Percentiles rank a stretch among this genome's conserved stretches.
These are phyloP conservation scores for Myiozetetes cayanensis DNA, from an alignment of 2,113 vertebrate genomes.

Conservation along the genomic window DNA sequence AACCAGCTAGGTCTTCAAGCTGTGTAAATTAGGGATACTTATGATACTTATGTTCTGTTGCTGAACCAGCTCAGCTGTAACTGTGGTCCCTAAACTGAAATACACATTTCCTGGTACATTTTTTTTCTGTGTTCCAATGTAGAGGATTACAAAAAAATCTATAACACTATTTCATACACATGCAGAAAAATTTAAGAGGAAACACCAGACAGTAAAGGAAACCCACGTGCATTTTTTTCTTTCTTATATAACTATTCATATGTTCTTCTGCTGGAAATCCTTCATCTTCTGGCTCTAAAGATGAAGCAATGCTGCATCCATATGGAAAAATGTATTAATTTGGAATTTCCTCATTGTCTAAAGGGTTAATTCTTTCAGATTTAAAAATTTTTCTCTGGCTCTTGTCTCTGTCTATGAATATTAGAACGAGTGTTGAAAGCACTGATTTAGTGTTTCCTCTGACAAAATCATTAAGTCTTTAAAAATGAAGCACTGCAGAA, in stretches of 20 bases:
- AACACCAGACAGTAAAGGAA: not conserved
- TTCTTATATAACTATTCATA: not conserved
- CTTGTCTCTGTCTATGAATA: not conserved
- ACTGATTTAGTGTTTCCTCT: not conserved
- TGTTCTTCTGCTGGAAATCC: not conserved
- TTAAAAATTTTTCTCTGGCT: not conserved
- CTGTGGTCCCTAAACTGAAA: not conserved
- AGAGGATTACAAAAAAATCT: not conserved
- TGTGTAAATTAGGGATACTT: not conserved
- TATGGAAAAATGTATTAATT: not conserved
- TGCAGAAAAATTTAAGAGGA: not conserved
- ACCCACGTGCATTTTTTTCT: accelerated
- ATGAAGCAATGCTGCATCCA: not conserved
- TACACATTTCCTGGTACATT: not conserved
- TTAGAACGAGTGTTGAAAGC: not conserved
- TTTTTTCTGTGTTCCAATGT: not conserved
- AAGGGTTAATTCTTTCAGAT: not conserved
- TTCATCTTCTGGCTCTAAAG: not conserved
- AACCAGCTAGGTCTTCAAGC: not conserved
- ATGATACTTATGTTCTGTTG: not conserved
- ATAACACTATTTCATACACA: not conserved
- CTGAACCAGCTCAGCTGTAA: not conserved
- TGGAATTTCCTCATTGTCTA: not conserved
- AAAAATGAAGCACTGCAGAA: not conserved
- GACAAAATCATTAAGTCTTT: not conserved